Percentiles rank a stretch among this genome's conserved stretches.
These are phyloP conservation scores for Lethocerus indicus DNA, from an alignment of 1,140 invertebrate genomes.

Conservation along the genomic window DNA sequence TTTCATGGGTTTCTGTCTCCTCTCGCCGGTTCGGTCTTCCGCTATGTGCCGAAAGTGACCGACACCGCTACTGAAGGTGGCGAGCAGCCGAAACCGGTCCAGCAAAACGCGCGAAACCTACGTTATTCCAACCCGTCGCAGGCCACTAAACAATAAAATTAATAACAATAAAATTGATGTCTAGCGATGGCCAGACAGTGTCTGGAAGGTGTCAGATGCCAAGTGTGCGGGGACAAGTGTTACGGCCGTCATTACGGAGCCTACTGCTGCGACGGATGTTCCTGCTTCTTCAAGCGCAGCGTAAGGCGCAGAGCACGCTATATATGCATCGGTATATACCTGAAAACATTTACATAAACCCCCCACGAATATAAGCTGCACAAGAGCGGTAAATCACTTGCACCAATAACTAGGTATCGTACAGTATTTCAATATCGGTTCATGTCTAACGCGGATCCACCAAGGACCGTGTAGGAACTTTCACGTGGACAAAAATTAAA, in stretches of 20 bases:
- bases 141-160: too few relatives aligned
- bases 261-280: slow-evolving; percentile 74
- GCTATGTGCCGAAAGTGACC: too few relatives aligned
- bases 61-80: too few relatives aligned
- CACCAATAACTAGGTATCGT: too few relatives aligned
- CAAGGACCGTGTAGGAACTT: not conserved
- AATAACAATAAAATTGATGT: too few relatives aligned
- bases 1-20: too few relatives aligned
- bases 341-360: not conserved
- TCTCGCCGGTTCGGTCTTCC: too few relatives aligned
- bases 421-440: too few relatives aligned
- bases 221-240: slow-evolving; percentile 70
- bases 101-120: too few relatives aligned
- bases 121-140: too few relatives aligned
- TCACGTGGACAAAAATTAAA: not conserved
- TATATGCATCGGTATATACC: slow-evolving; percentile 49
- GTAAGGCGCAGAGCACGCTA: slow-evolving; percentile 50
- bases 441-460: not conserved
- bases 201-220: slow-evolving; percentile 25
- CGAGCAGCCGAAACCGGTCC: too few relatives aligned
- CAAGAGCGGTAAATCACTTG: too few relatives aligned
- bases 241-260: slow-evolving; percentile 80
- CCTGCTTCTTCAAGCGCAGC: slow-evolving; percentile 75
- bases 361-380: not conserved
- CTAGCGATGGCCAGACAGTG: not conserved